A percentile compares a stretch with the other conserved stretches of the same genome.
Evolutionary conservation across 2,113 vertebrate genomes (phyloP).

Genomic region (Pipa parva): DNA sequence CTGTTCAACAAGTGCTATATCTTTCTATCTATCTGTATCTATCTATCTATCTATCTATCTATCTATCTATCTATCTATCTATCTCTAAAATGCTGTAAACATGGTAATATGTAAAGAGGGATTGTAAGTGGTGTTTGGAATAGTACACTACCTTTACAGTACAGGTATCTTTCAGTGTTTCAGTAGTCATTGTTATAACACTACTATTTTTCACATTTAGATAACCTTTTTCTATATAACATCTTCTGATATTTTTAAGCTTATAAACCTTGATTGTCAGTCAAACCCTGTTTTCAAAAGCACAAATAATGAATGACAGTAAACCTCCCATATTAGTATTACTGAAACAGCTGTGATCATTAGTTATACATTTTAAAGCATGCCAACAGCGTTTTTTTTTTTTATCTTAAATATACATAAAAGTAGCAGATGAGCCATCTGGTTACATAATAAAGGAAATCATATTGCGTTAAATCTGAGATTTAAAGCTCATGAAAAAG

Average conservation of each 20-base stretch:
- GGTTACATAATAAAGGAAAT: conserved; percentile 19
- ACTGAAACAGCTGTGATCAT: conserved; percentile 20
- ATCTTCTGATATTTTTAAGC: background rate
- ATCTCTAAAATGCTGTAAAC: too few species aligned
- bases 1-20: too few species aligned
- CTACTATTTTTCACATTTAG: too few species aligned
- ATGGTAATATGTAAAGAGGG: too few species aligned
- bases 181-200: too few species aligned
- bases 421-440: conserved; percentile 15
- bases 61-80: too few species aligned
- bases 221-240: too few species aligned
- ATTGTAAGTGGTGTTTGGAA: too few species aligned
- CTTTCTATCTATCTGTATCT: too few species aligned
- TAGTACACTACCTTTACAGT: too few species aligned
- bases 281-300: background rate
- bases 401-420: conserved; percentile 32
- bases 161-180: too few species aligned
- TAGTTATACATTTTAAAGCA: conserved; percentile 2
- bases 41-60: too few species aligned
- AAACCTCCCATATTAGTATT: conserved; percentile 5
- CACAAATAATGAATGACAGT: background rate
- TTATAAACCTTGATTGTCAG: background rate
- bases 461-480: conserved; percentile 12
- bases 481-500: conserved; percentile 10
- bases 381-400: conserved; percentile 14